Base-by-base conservation (phyloP, 2,113 vertebrate species). In the Tautogolabrus adspersus region DNA sequence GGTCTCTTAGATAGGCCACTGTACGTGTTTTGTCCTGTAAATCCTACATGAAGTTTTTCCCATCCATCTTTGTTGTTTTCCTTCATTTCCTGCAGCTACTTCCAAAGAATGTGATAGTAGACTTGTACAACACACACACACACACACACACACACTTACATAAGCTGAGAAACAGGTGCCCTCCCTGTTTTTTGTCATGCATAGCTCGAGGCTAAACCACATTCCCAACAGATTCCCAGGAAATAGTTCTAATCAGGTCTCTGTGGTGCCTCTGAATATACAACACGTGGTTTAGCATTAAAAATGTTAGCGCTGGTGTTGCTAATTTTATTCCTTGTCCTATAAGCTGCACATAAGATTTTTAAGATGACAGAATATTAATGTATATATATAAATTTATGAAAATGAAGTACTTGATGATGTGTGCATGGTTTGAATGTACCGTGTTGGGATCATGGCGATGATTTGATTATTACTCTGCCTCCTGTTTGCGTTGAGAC, bases 381-480 rank as follows among this genome's bases (percentile, higher is more conserved):
- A 76, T 52, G 69, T 70, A 83, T 46, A 49, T 34, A 79, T 65
- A 77, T 76, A 75, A 57, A 30, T 70, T 78, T 66, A 73, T 76
- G 54, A 54, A 87, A 75, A 86, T 66, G 51, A 84, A 86, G 82
- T 89, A 80, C 67, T 84, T 68, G 67, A 78, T 79, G 71, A 79
- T 76, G 72, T 91, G 64, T 86, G 91, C 91, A 90, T 93, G 90
- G 84, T 88, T 91, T 86, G 87, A 85, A 65, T 87, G 71, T 82
- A 71, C 56, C 22, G 70, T 91, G 76, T 85, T 78, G 81, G 40
- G 80, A 74, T 88, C 81, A 81, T 83, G 79, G 83, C 76, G 47
- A 77, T 65, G 83, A 70, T 87, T 81, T 58, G 66, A 73, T 71
- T 49, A 74, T 77, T 21, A 37, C 51, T 72, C 61, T 56, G 66